phyloP scores from a whole-genome alignment of 2,113 vertebrate genomes.

The Pituophis catenifer region DNA sequence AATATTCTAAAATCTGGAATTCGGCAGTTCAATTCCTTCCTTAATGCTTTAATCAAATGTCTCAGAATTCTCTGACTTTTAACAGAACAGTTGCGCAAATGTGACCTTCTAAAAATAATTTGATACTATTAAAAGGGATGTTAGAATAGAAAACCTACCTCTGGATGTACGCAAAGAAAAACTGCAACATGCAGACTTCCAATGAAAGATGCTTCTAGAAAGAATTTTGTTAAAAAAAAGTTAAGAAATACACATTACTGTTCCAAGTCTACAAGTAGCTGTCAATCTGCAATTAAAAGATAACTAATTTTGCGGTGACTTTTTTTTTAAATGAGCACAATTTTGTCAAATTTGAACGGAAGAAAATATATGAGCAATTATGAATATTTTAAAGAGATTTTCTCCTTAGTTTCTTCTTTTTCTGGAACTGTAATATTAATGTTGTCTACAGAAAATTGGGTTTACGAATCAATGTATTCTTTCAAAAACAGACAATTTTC shows the following conservation, averaged over 20 bases:
- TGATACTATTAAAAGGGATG: background rate
- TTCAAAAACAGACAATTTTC: background rate
- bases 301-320: background rate
- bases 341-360: background rate
- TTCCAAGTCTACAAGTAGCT: background rate
- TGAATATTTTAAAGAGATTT: background rate
- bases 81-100: background rate
- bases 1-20: background rate
- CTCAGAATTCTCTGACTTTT: background rate
- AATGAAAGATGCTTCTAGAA: conserved; percentile 94
- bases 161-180: conserved; percentile 98
- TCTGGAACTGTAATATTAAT: background rate
- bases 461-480: background rate
- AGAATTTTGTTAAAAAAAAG: conserved; percentile 29
- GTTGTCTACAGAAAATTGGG: background rate
- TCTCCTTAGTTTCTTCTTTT: background rate
- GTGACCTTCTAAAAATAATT: background rate
- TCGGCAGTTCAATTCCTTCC: background rate
- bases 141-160: conserved; percentile 75
- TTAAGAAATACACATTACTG: background rate
- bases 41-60: background rate
- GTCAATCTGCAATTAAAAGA: background rate
- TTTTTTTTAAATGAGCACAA: background rate
- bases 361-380: background rate
- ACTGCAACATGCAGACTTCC: conserved; percentile 99